Conservation (phyloP, 2,888 invertebrate species). For the Craniophora ligustri region DNA sequence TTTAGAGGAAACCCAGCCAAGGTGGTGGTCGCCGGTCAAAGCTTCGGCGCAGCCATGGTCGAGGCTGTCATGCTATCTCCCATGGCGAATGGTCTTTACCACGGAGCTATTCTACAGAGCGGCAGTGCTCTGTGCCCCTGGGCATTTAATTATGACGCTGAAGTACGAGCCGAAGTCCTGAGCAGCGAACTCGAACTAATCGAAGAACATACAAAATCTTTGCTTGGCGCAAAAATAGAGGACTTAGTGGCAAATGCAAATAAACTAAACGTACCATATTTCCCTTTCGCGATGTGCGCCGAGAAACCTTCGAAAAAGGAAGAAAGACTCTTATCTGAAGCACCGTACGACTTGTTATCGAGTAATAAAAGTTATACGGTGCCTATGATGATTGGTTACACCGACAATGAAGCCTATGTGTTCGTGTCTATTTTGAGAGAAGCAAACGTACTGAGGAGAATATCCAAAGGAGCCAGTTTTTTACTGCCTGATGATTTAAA, state of each 20-base stretch:
- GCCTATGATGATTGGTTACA: slow-evolving; percentile 79
- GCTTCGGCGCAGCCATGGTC: slow-evolving; percentile 79
- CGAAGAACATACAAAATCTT: slow-evolving; percentile 44
- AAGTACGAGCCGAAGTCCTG: slow-evolving; percentile 64
- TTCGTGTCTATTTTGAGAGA: slow-evolving; percentile 70
- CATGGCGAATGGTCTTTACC: slow-evolving; percentile 70
- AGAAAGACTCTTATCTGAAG: slow-evolving; percentile 70
- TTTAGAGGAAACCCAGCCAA: slow-evolving; percentile 78
- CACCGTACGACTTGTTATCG: slow-evolving; percentile 68
- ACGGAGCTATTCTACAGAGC: slow-evolving; percentile 80
- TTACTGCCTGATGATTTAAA: slow-evolving; percentile 76
- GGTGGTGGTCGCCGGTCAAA: slow-evolving; percentile 76
- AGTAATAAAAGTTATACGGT: slow-evolving; percentile 60
- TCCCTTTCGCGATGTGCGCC: slow-evolving; percentile 77
- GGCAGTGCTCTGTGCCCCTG: slow-evolving; percentile 78
- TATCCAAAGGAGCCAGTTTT: slow-evolving; percentile 57
- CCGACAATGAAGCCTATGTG: slow-evolving; percentile 78
- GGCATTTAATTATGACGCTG: slow-evolving; percentile 79
- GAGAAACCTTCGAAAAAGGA: slow-evolving; percentile 72
- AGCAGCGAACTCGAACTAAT: slow-evolving; percentile 49
- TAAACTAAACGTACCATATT: slow-evolving; percentile 69
- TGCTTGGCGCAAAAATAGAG: slow-evolving; percentile 58
- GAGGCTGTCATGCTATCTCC: slow-evolving; percentile 72
- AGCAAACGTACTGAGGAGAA: slow-evolving; percentile 56
- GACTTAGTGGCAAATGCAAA: slow-evolving; percentile 65